Evolutionary conservation across 2,888 invertebrate species (phyloP).

Genomic region (Microctonus aethiopoides): DNA sequence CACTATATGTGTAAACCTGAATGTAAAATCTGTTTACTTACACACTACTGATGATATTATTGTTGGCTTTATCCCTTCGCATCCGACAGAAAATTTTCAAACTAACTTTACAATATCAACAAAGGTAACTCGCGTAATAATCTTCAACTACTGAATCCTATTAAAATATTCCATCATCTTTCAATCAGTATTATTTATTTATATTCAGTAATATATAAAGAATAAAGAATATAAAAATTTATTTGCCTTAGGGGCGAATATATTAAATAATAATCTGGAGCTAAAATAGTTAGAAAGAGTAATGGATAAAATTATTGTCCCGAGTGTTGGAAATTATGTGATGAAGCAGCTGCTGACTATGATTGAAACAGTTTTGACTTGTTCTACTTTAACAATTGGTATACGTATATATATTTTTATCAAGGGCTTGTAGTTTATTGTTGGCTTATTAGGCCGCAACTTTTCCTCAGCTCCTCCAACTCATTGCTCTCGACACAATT

Average conservation of each 20-base stretch:
- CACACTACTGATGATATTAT: constrained; percentile 29
- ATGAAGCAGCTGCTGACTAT: too few species aligned
- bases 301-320: neutral
- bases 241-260: too few species aligned
- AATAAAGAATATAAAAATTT: neutral
- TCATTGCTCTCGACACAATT: constrained; percentile 25
- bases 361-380: neutral
- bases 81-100: constrained; percentile 39
- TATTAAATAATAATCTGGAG: too few species aligned
- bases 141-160: neutral
- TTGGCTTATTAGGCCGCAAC: constrained; percentile 5
- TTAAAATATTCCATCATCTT: neutral
- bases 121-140: neutral
- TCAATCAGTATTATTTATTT: neutral
- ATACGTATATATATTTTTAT: too few species aligned
- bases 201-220: too few species aligned
- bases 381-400: neutral
- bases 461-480: constrained; percentile 1
- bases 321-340: neutral
- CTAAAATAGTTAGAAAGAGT: neutral
- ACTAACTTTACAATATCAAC: constrained; percentile 3
- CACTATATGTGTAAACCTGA: constrained; percentile 54
- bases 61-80: constrained; percentile 46
- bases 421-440: neutral
- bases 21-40: neutral